Conservation (phyloP, 2,888 invertebrate species). For the Trichopria drosophilae region DNA sequence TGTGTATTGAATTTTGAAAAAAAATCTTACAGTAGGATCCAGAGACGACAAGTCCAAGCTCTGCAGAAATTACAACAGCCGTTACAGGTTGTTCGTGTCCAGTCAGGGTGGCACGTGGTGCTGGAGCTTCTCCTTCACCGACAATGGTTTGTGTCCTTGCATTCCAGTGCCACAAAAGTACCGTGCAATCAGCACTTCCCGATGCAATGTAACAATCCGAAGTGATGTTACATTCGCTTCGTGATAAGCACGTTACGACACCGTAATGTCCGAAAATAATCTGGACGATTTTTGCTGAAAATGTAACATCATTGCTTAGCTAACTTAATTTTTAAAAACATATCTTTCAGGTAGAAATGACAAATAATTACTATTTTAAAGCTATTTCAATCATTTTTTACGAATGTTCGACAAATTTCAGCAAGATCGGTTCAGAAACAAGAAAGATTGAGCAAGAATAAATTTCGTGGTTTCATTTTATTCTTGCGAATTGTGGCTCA, state of each 20-base stretch:
- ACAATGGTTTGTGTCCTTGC: conserved; percentile 95
- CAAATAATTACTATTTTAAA: no score
- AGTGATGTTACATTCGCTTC: conserved; percentile 98
- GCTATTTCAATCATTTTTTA: no score
- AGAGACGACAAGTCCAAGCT: conserved; percentile 95
- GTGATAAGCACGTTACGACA: conserved; percentile 94
- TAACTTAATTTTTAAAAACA: neutral
- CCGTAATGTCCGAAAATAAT: conserved; percentile 99
- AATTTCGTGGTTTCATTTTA: no score
- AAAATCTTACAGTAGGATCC: conserved; percentile 72
- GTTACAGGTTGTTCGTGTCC: conserved; percentile 97
- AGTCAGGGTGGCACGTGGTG: conserved; percentile 94
- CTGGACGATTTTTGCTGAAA: conserved; percentile 92
- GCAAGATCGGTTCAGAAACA: no score
- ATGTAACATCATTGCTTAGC: neutral
- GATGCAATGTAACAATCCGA: conserved; percentile 98
- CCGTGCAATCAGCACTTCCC: conserved; percentile 97
- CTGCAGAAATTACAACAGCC: conserved; percentile 95
- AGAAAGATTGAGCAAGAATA: no score
- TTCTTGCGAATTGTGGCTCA: no score
- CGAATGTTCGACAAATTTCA: no score
- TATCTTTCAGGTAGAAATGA: neutral
- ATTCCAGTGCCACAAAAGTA: conserved; percentile 98
- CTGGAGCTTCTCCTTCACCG: conserved; percentile 93
- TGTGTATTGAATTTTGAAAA: neutral